Evolutionary conservation across 2,888 invertebrate genomes (phyloP), one percentile per base, ranked within the genome.

Genomic region (Pseudococcus longispinus): DNA sequence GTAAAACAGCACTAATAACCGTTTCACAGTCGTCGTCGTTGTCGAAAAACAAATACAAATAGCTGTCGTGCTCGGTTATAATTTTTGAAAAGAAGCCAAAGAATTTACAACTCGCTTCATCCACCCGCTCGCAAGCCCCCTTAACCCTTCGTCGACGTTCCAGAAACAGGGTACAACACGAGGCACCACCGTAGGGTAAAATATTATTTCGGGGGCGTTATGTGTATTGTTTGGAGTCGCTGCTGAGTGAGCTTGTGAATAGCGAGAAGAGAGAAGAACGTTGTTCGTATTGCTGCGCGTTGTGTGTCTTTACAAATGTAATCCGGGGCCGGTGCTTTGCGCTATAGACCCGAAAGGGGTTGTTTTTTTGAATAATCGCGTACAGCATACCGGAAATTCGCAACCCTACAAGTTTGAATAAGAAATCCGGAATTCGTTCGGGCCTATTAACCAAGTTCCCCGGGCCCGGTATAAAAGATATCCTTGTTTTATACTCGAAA

Each of bases 131-230:
- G n/a, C 5, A 18, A 18, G 1, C 55, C 55, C n/a, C 55, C n/a
- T 1, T 0, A 3, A 5, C 55, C 55, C 55, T 8, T 15, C n/a
- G 55, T 8, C 55, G 4, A 55, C 18, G 55, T 8, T 15, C 55
- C 55, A 55, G n/a, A 46, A 15, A 2, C 55, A 55, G 55, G 55
- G 55, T 55, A 55, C 55, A 55, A 55, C 55, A n/a, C n/a, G n/a
- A 55, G 55, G n/a, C 26, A 11, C 65, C 29, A 18, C 29, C 18
- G 15, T 70, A 42, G 42, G 65, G 84, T 65, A 60, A 77, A 86
- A 55, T 86, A 86, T 86, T 86, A 86, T 86, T 86, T 86, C 77
- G 86, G 77, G 86, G 86, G 86, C 86, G 86, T 77, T 84, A 77
- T 77, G 60, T 42, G 60, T 42, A 51, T 86, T 86, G 77, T 80